Evolutionary conservation across 2,113 vertebrate genomes (phyloP), one percentile per base, ranked within the genome.

Genomic region (Petaurus breviceps): DNA sequence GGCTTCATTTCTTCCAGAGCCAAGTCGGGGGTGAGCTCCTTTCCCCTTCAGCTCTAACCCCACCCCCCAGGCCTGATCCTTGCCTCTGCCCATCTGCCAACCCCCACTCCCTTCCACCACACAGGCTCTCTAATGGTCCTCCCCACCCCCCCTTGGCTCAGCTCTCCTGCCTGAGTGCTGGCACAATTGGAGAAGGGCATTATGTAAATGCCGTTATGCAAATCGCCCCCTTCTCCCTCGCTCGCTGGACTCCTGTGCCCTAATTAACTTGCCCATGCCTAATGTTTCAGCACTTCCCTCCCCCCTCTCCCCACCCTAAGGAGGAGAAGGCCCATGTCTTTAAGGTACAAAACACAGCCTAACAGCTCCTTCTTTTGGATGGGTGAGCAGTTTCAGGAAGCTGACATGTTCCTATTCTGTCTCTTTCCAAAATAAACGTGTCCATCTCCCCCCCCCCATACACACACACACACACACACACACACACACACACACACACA

Each of bases 201-300:
- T 98, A 98, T 98, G 97, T 90, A 98, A 98, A 98, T 98, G 57
- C 23, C 92, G 97, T 96, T 98, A 98, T 98, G 97, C 97, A 98
- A 98, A 98, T 98, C 89, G 47, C 95, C 92, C 97, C 95, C 95
- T 94, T 95, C 95, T 77, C 52, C n/a, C 91, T 89, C 1, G 8
- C 95, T 96, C 19, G 50, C 96, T 97, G 97, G 96, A 96, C 97
- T 98, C 95, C 92, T 96, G 97, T 98, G 97, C 98, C 97, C 97
- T 97, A 98, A 98, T 98, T 98, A 98, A 97, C 98, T 97, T 97
- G 97, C 97, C 98, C 93, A 95, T 95, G 96, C 96, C 97, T 94
- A 95, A 90, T 28, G 92, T 57, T 84, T n/a, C 68, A 68, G 91
- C 92, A 0, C 0, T 91, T 90, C 61, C 57, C 93, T 95, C 92